Evolutionary conservation across 35 echinoderm and acorn worm genomes (phyloP), one percentile per base, ranked within the genome.

Genomic region (Strongylocentrotus purpuratus): DNA sequence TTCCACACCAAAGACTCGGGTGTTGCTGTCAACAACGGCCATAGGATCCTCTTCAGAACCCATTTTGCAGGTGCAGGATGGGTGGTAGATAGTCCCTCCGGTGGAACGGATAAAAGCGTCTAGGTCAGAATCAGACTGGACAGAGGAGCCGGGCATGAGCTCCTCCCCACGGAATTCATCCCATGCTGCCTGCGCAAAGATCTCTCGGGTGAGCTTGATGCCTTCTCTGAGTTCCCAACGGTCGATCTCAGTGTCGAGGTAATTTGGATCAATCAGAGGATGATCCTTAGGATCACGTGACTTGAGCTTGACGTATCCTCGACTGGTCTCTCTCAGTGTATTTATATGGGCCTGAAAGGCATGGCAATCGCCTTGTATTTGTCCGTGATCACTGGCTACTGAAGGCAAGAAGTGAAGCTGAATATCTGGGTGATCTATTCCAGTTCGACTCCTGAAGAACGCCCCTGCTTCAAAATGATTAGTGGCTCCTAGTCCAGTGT

Each of bases 361-460:
- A 95, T 99, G 98, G 60, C 96, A 97, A 61, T 92, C 50, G 7
- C 97, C 96, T 4, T 95, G 95, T 31, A 88, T 65, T 48, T 86
- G 50, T 33, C 98, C 98, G 55, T 99, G 98, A 88, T 99, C 96
- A 87, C 96, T 99, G 25, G 97, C 97, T 33, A 96, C 95, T 2
- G 98, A 99, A 60, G 97, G 98, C 45, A 99, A 94, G 94, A 97
- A 99, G 48, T 99, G 98, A 70, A 96, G 97, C 95, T 97, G 97
- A 47, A 97, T 96, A 70, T 99, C 97, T 59, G 98, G 98, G 85
- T 97, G 95, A 7, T 97, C 96, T 52, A 99, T 94, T 35, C 97
- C 98, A 31, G 97, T 95, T 7, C 95, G 92, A 93, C 98, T 96
- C 52, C 98, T 85, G 50, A 99, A 96, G 87, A 99, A 99, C 32